A percentile compares a stretch with the other conserved stretches of the same genome.
phyloP scores from a whole-genome alignment of 2,797 vertebrate species.

The Sciurus vulgaris region DNA sequence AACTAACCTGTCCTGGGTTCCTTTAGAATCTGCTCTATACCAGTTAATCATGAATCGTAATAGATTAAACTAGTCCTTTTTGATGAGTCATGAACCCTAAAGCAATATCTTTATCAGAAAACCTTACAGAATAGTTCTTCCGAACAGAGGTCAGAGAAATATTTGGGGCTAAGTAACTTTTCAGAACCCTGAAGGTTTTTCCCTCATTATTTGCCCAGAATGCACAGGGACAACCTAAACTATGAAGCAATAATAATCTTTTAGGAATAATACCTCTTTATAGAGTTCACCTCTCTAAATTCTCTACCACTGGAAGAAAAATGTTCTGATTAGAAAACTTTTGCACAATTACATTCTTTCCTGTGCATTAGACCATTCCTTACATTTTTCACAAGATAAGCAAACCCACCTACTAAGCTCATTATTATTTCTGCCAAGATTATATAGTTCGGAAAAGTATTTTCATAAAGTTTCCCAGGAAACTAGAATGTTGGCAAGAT shows the following conservation, averaged over 20 bases:
- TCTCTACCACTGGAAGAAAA: conserved; percentile 5
- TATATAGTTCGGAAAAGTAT: conserved; percentile 41
- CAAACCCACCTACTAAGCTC: conserved; percentile 53
- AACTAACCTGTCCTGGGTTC: not conserved
- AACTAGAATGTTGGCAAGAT: conserved; percentile 70
- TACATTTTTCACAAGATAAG: conserved; percentile 60
- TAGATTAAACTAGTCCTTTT: not conserved
- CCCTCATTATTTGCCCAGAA: not conserved
- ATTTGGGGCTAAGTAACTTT: not conserved
- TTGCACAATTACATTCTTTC: conserved; percentile 42
- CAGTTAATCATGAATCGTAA: not conserved
- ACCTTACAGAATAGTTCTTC: not conserved
- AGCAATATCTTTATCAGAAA: conserved; percentile 53
- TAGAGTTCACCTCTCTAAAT: not conserved
- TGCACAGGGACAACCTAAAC: not conserved
- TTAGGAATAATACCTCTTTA: not conserved
- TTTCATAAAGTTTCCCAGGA: conserved; percentile 73
- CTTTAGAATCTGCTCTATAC: not conserved
- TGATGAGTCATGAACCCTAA: not conserved
- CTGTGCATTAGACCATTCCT: not conserved
- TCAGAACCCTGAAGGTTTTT: conserved; percentile 1
- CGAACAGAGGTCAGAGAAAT: conserved; percentile 38
- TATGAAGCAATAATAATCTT: not conserved
- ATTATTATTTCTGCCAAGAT: conserved; percentile 70
- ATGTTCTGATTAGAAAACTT: conserved; percentile 47